Conservation (phyloP, 1,140 invertebrate genomes). For the Bombus impatiens region DNA sequence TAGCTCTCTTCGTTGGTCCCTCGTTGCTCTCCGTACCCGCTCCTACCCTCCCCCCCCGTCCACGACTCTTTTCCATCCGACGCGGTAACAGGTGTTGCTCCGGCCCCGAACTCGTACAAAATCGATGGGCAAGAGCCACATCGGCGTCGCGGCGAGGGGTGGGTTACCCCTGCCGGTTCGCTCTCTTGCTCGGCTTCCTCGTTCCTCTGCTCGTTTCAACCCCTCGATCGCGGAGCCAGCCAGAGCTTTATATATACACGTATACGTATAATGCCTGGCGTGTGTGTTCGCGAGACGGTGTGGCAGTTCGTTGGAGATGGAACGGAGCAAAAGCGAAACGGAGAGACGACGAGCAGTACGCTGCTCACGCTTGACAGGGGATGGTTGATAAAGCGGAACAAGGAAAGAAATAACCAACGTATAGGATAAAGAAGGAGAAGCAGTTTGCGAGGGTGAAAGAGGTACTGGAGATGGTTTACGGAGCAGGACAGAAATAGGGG, state of each 20-base stretch:
- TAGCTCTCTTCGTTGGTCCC: background rate
- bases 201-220: conserved; percentile 20
- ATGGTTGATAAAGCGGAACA: background rate
- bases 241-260: background rate
- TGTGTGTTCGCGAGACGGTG: background rate
- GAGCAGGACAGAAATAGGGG: background rate
- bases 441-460: background rate
- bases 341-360: conserved; percentile 25
- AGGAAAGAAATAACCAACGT: background rate
- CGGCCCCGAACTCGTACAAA: conserved; percentile 74
- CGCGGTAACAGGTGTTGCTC: conserved; percentile 80
- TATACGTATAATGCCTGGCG: background rate
- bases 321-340: conserved; percentile 43
- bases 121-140: conserved; percentile 74
- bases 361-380: background rate
- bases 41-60: background rate
- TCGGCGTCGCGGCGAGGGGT: conserved; percentile 61
- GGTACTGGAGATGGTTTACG: background rate
- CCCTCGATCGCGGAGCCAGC: conserved; percentile 27
- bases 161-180: conserved; percentile 44
- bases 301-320: conserved; percentile 12
- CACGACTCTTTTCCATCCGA: conserved; percentile 41
- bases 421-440: background rate
- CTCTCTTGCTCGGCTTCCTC: conserved; percentile 37
- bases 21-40: background rate